phyloP scores from a whole-genome alignment of 2,888 invertebrate genomes.

The Liodrosophila aerea region DNA sequence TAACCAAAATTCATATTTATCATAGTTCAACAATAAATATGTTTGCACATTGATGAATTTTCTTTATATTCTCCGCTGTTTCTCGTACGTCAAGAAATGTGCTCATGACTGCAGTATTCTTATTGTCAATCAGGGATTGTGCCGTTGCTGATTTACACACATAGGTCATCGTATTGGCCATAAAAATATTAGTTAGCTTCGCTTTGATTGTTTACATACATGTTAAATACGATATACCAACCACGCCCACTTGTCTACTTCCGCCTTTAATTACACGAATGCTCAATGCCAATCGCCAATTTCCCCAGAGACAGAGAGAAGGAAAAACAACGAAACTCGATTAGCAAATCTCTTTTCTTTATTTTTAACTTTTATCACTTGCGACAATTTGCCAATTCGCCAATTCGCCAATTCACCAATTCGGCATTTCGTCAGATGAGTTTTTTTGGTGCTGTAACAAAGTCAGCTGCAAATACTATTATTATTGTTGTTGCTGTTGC shows the following conservation, averaged over 20 bases:
- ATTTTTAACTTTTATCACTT: too few relatives aligned
- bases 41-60: too few relatives aligned
- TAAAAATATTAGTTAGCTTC: neutral
- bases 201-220: neutral
- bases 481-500: conserved; percentile 26
- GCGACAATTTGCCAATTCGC: conserved; percentile 24
- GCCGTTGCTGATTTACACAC: too few relatives aligned
- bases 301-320: conserved; percentile 17
- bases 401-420: conserved; percentile 14
- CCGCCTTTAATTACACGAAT: conserved; percentile 21
- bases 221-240: neutral
- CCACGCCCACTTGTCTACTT: conserved; percentile 25
- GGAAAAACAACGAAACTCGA: conserved; percentile 22
- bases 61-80: too few relatives aligned
- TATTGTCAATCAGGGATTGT: too few relatives aligned
- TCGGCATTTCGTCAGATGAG: conserved; percentile 20
- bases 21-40: too few relatives aligned
- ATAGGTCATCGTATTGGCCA: too few relatives aligned
- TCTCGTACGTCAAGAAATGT: too few relatives aligned
- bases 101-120: too few relatives aligned
- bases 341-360: conserved; percentile 41
- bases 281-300: conserved; percentile 35
- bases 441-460: conserved; percentile 42
- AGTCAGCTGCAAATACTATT: conserved; percentile 52
- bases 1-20: too few relatives aligned